Evolutionary conservation across 2,888 invertebrate genomes (phyloP).

Genomic region (Andrena marginata): DNA sequence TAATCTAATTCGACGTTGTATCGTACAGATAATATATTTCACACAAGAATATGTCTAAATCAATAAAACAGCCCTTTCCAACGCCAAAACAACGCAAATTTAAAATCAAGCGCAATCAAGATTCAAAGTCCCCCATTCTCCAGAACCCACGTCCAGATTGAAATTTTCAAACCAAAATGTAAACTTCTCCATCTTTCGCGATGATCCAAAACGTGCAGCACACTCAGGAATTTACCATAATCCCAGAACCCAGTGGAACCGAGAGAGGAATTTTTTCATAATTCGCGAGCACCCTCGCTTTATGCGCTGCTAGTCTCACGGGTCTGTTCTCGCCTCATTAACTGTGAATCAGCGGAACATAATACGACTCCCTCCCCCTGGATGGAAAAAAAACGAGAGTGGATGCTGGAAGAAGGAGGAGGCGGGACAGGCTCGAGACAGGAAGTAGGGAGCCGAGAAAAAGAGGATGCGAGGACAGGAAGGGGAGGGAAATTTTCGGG

Average conservation of each 20-base stretch:
- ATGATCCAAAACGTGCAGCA: background rate
- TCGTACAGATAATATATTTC: no score
- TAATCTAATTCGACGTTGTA: no score
- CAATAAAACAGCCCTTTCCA: no score
- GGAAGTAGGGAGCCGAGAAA: constrained; percentile 25
- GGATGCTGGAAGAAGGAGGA: constrained; percentile 57
- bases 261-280: constrained; percentile 12
- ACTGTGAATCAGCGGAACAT: constrained; percentile 78
- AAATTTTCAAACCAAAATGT: background rate
- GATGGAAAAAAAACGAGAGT: constrained; percentile 57
- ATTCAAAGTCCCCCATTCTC: no score
- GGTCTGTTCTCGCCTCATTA: constrained; percentile 80
- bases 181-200: background rate
- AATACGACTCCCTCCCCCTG: constrained; percentile 59
- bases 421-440: constrained; percentile 26
- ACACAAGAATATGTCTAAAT: no score
- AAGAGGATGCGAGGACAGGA: constrained; percentile 35
- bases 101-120: no score
- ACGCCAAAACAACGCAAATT: background rate
- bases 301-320: constrained; percentile 69
- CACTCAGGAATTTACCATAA: constrained; percentile 11
- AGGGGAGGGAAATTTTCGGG: constrained; percentile 52
- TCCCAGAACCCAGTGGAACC: background rate
- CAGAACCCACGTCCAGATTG: no score
- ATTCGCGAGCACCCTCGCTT: constrained; percentile 51